Evolutionary conservation across 2,797 vertebrate genomes (phyloP), one percentile per base, ranked within the genome.

Genomic region (Siniperca undulata): DNA sequence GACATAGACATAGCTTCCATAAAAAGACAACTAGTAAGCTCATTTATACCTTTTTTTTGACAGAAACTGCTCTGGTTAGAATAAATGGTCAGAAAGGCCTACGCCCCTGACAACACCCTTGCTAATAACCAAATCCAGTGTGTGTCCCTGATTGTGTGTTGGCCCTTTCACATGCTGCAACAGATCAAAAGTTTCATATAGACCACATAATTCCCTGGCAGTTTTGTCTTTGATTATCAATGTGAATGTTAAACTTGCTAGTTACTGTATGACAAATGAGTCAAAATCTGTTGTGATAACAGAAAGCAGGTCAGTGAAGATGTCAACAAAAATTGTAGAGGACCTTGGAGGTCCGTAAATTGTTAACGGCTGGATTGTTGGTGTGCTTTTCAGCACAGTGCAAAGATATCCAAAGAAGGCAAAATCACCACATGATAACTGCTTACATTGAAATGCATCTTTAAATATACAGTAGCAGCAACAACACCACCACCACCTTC

Each of bases 191-290:
- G 13, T 30, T 55, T 65, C 12, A 30, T 59, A 24, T 6, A 67
- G 19, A 70, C 42, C 30, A 48, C 22, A 56, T 7, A 24, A 42
- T 38, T 60, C 30, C 69, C 13, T n/a, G 20, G 6, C 42, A 52
- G 34, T 46, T 53, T 59, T 71, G 19, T 76, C 30, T 17, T 27
- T 27, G 40, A 52, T 73, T 60, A 67, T 60, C 46, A 42, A 42
- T 67, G 36, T 17, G 48, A 53, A 70, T 55, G 38, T 44, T 34
- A 16, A 64, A 69, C 61, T 40, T 1, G 20, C 9, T 36, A 27
- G 3, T 36, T 36, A 36, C 5, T 36, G 34, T 38, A 55, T 64
- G 68, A 48, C 24, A 8, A 65, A 22, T 40, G 19, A 60, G 55
- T 60, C 20, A 64, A 64, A 55, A 46, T 52, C 34, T 50, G 27